Evolutionary conservation across 2,888 invertebrate species (phyloP).

Genomic region (Chymomyza procnemis): DNA sequence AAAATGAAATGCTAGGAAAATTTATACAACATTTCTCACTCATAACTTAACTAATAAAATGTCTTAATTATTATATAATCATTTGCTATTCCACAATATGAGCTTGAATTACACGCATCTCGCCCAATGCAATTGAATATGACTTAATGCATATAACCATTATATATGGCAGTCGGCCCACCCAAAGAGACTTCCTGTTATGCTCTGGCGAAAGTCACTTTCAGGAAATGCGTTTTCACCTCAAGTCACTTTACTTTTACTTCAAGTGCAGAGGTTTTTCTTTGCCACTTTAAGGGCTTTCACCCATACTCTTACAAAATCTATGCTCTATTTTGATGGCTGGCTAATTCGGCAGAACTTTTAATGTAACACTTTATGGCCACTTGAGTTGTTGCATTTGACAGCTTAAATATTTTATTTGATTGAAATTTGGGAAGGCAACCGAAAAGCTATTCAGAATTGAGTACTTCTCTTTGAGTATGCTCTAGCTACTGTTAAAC

Average conservation of each 20-base stretch:
- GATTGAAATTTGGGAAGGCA: neutral
- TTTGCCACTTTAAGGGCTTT: neutral
- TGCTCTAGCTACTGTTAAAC: neutral
- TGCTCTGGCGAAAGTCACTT: neutral
- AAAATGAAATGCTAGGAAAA: constrained; percentile 8
- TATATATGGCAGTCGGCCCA: neutral
- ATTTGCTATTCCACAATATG: neutral
- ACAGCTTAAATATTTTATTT: neutral
- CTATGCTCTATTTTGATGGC: neutral
- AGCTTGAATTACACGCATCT: constrained; percentile 23
- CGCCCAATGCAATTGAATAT: constrained; percentile 30
- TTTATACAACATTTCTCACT: neutral
- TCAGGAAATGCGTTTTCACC: neutral
- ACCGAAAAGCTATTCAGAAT: neutral
- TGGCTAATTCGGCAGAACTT: neutral
- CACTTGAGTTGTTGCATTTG: neutral
- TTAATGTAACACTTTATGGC: neutral
- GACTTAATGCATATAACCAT: constrained; percentile 1
- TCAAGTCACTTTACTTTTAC: neutral
- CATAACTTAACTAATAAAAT: constrained; percentile 13
- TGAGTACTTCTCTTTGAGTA: neutral
- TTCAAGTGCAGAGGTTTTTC: neutral
- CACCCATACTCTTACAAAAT: neutral
- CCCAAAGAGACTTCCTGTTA: neutral
- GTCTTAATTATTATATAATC: constrained; percentile 41